These are phyloP conservation scores for Tridacna gigas DNA, from an alignment of 2,888 invertebrate species.

Conservation along the genomic window DNA sequence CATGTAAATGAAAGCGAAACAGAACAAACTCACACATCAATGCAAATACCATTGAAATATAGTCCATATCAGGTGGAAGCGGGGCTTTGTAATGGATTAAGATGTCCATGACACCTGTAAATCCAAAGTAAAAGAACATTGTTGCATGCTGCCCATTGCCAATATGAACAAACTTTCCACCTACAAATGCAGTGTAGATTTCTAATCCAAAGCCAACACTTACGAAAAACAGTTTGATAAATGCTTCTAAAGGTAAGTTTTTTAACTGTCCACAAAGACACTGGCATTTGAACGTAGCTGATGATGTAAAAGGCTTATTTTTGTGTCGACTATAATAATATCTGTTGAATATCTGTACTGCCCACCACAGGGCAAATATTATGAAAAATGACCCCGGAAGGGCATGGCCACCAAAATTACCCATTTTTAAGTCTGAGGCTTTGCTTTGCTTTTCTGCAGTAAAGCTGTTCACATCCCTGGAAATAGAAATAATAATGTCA, in stretches of 20 bases:
- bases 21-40: constrained; percentile 85
- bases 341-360: constrained; percentile 74
- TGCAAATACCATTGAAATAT: constrained; percentile 84
- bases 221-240: constrained; percentile 68
- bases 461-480: too few species aligned
- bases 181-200: constrained; percentile 75
- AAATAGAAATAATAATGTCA: too few species aligned
- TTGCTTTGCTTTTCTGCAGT: neutral
- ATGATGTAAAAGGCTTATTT: constrained; percentile 70
- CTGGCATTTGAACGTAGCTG: constrained; percentile 71
- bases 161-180: constrained; percentile 80
- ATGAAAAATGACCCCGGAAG: constrained; percentile 85
- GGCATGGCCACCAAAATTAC: constrained; percentile 85
- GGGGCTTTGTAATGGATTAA: constrained; percentile 80
- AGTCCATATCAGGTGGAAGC: constrained; percentile 85
- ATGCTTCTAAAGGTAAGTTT: constrained; percentile 71
- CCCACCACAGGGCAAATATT: constrained; percentile 81
- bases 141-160: constrained; percentile 86
- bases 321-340: constrained; percentile 73
- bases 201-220: constrained; percentile 69
- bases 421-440: constrained; percentile 78
- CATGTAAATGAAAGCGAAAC: constrained; percentile 86
- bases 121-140: constrained; percentile 86
- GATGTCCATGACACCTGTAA: constrained; percentile 85
- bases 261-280: constrained; percentile 74